Base-by-base conservation (phyloP, 2,888 invertebrate genomes). In the Cloeon dipterum region DNA sequence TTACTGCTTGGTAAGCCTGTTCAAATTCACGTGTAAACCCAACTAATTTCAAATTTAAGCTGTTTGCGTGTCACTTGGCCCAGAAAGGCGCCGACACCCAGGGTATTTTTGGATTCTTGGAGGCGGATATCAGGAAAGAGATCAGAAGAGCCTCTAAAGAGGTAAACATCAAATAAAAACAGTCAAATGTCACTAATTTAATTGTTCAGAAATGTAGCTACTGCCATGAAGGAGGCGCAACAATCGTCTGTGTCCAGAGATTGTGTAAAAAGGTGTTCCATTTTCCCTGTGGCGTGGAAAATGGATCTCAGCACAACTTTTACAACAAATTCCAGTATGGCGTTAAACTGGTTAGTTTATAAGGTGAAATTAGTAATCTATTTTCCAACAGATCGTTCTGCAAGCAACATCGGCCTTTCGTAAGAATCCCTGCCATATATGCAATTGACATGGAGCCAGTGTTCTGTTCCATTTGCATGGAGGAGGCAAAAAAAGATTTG, bases 71-170 rank as follows among this genome's bases (percentile, higher is more conserved):
- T 4, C 70, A 69, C 39, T 56, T 81, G 46, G 52, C 64, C 32
- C 81, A 82, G 48, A 68, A 64, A 43, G 78, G 75, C 0, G 51
- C 52, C 5, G 77, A 76, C 41, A 54, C 65, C 3, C 66, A 75
- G 38, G 81, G 79, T 0, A 66, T 85, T 20, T 58, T 74, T 41
- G 79, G 82, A 1, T 86, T 86, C 51, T 49, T 76, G 23, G 56
- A 63, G 2, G 47, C 52, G 0, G 83, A 86, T 50, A 81, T 86
- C 16, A 44, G 58, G 10, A 60, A 59, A 20, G 85, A 85, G 55
- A 47, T 69, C 1, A 56, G 55, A 13, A 61, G 82, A 42, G 70
- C 72, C 32, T 61, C 60, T 34, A 61, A 59, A 47, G 58, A 78
- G 61, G 81, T 76, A 60, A 52, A 25, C 34, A 10, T 8, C 52